phyloP scores from a whole-genome alignment of 2,113 vertebrate genomes.

The Nannobrachium achirus region DNA sequence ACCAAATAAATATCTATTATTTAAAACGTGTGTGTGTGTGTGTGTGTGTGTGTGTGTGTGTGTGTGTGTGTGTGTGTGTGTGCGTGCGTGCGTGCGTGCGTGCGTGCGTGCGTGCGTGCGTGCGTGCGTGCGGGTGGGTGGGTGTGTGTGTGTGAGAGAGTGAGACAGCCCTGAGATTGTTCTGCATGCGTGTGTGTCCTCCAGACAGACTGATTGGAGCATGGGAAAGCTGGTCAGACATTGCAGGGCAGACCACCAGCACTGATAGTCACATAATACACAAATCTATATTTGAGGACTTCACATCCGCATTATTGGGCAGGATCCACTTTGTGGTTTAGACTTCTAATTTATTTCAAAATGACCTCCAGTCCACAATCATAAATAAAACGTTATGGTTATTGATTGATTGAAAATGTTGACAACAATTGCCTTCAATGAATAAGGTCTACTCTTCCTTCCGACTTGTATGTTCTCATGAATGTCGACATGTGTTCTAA shows the following conservation, averaged over 20 bases:
- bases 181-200: constrained; percentile 9
- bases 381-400: too few species aligned
- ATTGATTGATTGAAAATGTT: too few species aligned
- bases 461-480: too few species aligned
- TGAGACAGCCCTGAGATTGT: not conserved
- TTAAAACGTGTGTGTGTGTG: too few species aligned
- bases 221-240: constrained; percentile 48
- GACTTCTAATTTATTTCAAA: too few species aligned
- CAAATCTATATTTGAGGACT: constrained; percentile 22
- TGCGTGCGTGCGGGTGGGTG: not conserved
- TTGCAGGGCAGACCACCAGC: constrained; percentile 44
- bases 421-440: too few species aligned
- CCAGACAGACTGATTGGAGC: constrained; percentile 22
- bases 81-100: not conserved
- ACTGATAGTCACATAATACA: not conserved
- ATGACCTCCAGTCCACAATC: too few species aligned
- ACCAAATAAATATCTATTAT: too few species aligned
- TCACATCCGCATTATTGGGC: not conserved
- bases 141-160: constrained; percentile 23
- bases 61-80: constrained; percentile 26
- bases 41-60: constrained; percentile 7
- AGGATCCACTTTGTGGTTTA: not conserved
- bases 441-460: too few species aligned
- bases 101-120: constrained; percentile 5
- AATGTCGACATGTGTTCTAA: too few species aligned